Conservation (phyloP, 2,797 vertebrate genomes). For the Hydrocynus forskahlii region DNA sequence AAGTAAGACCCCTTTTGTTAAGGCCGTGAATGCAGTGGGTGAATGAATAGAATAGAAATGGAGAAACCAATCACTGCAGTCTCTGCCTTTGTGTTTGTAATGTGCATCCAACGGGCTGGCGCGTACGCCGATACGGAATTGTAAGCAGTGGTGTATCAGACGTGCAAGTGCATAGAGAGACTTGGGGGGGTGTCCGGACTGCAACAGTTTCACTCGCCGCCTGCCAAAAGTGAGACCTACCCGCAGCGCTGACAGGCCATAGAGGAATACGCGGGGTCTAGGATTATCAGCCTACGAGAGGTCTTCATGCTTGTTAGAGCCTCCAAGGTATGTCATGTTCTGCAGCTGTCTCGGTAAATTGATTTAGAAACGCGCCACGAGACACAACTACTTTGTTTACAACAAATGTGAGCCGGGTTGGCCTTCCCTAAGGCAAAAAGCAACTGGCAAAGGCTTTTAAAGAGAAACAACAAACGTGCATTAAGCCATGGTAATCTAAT, state of each 20-base stretch:
- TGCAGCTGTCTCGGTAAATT: slow-evolving; percentile 51
- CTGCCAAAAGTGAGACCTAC: background rate
- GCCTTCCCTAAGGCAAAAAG: slow-evolving; percentile 17
- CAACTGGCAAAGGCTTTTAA: slow-evolving; percentile 32
- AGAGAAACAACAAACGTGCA: slow-evolving; percentile 23
- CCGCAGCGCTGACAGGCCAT: slow-evolving; percentile 36
- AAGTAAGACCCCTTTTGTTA: background rate
- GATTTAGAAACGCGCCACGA: slow-evolving; percentile 57
- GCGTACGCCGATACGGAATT: background rate
- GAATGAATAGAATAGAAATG: slow-evolving; percentile 13
- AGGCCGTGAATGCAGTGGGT: slow-evolving; percentile 22
- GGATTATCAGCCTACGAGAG: slow-evolving; percentile 55
- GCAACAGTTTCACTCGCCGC: slow-evolving; percentile 17
- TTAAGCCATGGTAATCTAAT: slow-evolving; percentile 21
- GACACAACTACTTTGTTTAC: slow-evolving; percentile 53
- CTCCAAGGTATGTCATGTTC: slow-evolving; percentile 47
- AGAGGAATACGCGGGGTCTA: slow-evolving; percentile 33
- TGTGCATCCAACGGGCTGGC: background rate
- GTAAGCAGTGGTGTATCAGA: background rate
- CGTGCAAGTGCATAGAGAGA: background rate
- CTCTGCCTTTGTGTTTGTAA: slow-evolving; percentile 1
- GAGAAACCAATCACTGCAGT: slow-evolving; percentile 4
- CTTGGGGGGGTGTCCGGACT: background rate
- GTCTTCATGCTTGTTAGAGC: slow-evolving; percentile 49
- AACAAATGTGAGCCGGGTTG: slow-evolving; percentile 9